Evolutionary conservation across 2,888 invertebrate genomes (phyloP).

Genomic region (Caenorhabditis sinica): DNA sequence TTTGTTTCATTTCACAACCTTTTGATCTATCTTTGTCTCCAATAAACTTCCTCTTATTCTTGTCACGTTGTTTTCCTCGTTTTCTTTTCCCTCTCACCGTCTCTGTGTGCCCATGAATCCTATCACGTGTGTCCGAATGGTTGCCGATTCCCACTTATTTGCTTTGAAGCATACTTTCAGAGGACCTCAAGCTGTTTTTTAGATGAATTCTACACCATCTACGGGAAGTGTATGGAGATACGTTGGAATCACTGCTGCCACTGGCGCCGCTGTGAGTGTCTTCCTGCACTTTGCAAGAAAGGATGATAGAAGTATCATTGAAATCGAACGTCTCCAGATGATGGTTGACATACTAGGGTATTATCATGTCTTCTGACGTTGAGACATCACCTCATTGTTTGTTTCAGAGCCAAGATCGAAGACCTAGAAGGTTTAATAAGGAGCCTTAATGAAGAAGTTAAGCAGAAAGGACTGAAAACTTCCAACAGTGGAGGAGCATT

Average conservation of each 20-base stretch:
- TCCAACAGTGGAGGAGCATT: constrained; percentile 39
- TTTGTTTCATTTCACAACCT: constrained; percentile 5
- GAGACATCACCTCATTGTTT: neutral
- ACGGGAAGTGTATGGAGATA: constrained; percentile 52
- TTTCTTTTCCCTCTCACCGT: constrained; percentile 16
- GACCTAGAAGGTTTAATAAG: neutral
- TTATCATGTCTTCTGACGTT: neutral
- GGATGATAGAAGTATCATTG: constrained; percentile 36
- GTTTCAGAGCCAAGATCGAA: constrained; percentile 25
- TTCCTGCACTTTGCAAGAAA: constrained; percentile 33
- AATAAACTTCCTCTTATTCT: constrained; percentile 34
- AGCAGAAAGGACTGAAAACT: constrained; percentile 3
- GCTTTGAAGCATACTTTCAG: neutral
- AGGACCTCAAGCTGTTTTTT: neutral
- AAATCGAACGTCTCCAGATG: constrained; percentile 59
- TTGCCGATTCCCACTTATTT: constrained; percentile 22
- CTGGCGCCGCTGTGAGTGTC: constrained; percentile 33
- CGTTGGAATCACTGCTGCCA: constrained; percentile 56
- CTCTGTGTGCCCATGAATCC: constrained; percentile 11
- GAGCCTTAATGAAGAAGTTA: constrained; percentile 23
- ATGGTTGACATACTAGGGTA: constrained; percentile 54
- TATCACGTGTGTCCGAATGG: constrained; percentile 33
- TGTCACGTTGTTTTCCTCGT: constrained; percentile 36
- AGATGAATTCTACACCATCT: constrained; percentile 26
- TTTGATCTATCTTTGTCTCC: constrained; percentile 28